A percentile compares a stretch with the other conserved stretches of the same genome.
These are phyloP conservation scores for Drosophila lacteicornis DNA, from an alignment of 1,140 invertebrate genomes.

Conservation along the genomic window DNA sequence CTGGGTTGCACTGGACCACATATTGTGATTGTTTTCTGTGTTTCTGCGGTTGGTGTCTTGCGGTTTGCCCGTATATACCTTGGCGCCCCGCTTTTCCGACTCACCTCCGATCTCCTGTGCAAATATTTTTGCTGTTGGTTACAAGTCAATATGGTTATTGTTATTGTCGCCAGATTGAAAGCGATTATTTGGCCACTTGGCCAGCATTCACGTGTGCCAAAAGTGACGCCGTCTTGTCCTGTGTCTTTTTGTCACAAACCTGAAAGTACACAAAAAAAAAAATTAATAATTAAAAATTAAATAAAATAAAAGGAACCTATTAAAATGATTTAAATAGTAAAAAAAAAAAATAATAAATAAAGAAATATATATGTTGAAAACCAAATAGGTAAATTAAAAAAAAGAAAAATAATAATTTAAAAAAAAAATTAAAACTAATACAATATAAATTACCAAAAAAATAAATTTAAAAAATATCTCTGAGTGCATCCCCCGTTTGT, in stretches of 20 bases:
- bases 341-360: too few species aligned
- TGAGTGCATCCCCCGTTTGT: slow-evolving; percentile 26
- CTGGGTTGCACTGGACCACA: slow-evolving; percentile 61
- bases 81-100: slow-evolving; percentile 18
- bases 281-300: too few species aligned
- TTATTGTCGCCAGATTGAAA: slow-evolving; percentile 72
- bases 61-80: slow-evolving; percentile 30
- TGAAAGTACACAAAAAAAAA: background rate
- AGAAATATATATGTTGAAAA: too few species aligned
- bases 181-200: slow-evolving; percentile 76
- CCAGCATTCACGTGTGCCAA: slow-evolving; percentile 57
- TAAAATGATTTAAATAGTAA: too few species aligned
- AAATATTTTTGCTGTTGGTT: slow-evolving; percentile 49
- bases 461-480: background rate
- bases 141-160: slow-evolving; percentile 80
- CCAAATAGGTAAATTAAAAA: too few species aligned
- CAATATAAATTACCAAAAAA: too few species aligned
- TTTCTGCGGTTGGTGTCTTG: slow-evolving; percentile 35
- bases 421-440: too few species aligned
- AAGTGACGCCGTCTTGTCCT: slow-evolving; percentile 45
- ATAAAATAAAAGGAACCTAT: too few species aligned
- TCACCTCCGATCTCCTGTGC: slow-evolving; percentile 41
- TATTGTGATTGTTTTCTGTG: slow-evolving; percentile 58
- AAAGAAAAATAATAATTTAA: too few species aligned
- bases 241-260: background rate